Percentiles rank a stretch among this genome's conserved stretches.
Conservation (phyloP, 2,888 invertebrate species). For the Podotricha telesiphe region DNA sequence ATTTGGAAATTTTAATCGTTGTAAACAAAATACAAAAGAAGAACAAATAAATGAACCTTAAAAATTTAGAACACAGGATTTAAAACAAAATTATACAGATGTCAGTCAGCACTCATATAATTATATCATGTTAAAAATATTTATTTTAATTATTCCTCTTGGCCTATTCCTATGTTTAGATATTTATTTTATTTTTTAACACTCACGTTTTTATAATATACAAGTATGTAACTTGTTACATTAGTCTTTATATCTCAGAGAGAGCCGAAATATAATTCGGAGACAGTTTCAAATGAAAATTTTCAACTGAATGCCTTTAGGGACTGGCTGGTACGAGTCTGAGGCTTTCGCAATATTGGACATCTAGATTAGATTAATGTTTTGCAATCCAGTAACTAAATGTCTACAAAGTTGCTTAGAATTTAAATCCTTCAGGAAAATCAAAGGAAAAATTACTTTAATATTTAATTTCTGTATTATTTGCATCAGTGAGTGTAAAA, state of each 20-base stretch:
- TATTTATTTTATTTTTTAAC: background rate
- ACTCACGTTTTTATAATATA: background rate
- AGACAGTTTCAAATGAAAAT: slow-evolving; percentile 60
- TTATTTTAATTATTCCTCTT: no score
- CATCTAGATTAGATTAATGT: slow-evolving; percentile 57
- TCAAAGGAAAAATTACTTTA: slow-evolving; percentile 4
- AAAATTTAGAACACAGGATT: no score
- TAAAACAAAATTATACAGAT: no score
- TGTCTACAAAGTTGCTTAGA: slow-evolving; percentile 31
- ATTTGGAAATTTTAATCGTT: no score
- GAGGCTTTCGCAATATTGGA: slow-evolving; percentile 48
- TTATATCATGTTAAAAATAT: no score
- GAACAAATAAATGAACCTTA: no score
- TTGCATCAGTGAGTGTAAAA: background rate
- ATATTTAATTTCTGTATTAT: background rate
- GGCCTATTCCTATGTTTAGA: no score
- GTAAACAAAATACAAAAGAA: no score
- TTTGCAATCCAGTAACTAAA: slow-evolving; percentile 53
- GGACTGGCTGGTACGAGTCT: slow-evolving; percentile 54
- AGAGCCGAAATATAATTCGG: slow-evolving; percentile 43
- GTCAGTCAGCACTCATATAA: no score
- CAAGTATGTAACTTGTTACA: slow-evolving; percentile 7
- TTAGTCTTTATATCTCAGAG: background rate
- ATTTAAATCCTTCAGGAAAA: slow-evolving; percentile 19
- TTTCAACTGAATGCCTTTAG: slow-evolving; percentile 55